A percentile compares a stretch with the other conserved stretches of the same genome.
Evolutionary conservation across 1,140 invertebrate species (phyloP).

Genomic region (Macrocentrus cingulum): DNA sequence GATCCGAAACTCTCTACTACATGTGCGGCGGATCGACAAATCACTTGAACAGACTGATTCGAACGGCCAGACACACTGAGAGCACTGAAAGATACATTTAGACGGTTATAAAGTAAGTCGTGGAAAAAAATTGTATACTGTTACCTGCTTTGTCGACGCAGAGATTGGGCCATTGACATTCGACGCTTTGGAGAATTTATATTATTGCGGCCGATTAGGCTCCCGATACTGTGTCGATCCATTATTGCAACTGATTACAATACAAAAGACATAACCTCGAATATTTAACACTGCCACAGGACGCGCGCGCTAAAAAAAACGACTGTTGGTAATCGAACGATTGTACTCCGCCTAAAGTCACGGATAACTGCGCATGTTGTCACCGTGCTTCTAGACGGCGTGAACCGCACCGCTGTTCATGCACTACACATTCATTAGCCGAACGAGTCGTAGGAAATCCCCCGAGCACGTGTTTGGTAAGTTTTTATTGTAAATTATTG

Average conservation of each 20-base stretch:
- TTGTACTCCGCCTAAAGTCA: no score
- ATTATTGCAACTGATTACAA: background rate
- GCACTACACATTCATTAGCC: no score
- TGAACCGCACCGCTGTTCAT: no score
- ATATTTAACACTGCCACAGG: no score
- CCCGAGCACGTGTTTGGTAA: background rate
- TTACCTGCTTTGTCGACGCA: background rate
- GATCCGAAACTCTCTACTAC: conserved; percentile 75
- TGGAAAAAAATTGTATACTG: no score
- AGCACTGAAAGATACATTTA: conserved; percentile 59
- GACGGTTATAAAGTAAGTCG: no score
- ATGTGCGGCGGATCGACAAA: conserved; percentile 69
- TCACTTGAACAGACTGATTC: conserved; percentile 69
- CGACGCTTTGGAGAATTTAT: background rate
- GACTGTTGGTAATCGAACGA: no score
- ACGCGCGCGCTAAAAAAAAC: no score
- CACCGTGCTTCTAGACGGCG: no score
- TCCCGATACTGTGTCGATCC: background rate
- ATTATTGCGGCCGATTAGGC: background rate
- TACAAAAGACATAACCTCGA: background rate
- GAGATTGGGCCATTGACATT: background rate
- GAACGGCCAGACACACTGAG: conserved; percentile 64
- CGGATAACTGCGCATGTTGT: no score
- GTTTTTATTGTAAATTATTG: conserved; percentile 6
- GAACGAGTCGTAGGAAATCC: no score